phyloP scores from a whole-genome alignment of 1,140 invertebrate species.

The Andrena cerasifolii region DNA sequence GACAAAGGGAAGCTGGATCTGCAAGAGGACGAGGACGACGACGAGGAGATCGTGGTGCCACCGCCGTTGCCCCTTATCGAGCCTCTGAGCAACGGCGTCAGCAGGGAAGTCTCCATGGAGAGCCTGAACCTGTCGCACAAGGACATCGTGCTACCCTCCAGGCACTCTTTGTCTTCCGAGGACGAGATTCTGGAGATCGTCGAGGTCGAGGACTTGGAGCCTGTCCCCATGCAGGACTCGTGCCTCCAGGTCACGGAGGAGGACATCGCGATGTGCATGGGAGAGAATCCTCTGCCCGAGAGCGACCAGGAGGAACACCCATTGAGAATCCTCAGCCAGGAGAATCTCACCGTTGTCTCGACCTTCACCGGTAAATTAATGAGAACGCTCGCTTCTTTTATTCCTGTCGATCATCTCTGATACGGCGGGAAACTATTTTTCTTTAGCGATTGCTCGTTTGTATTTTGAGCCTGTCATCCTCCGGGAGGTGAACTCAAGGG shows the following conservation, averaged over 20 bases:
- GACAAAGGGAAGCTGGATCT: constrained; percentile 71
- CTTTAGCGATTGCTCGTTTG: not conserved
- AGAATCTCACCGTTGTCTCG: constrained; percentile 94
- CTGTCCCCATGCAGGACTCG: constrained; percentile 91
- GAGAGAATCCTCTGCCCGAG: constrained; percentile 89
- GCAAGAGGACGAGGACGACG: constrained; percentile 85
- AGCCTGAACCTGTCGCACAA: constrained; percentile 86
- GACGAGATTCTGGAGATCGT: constrained; percentile 92
- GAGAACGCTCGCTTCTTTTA: not conserved
- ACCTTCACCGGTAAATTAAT: constrained; percentile 87
- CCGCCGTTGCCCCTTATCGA: constrained; percentile 89
- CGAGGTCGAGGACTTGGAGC: constrained; percentile 91
- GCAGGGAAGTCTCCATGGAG: constrained; percentile 90
- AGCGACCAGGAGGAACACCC: constrained; percentile 91
- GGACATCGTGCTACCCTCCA: constrained; percentile 76
- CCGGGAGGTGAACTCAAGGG: not conserved
- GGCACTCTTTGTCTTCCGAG: constrained; percentile 80
- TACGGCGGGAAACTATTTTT: too few species aligned
- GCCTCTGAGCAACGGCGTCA: constrained; percentile 85
- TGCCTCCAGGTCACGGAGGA: constrained; percentile 95
- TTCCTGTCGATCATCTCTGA: not conserved
- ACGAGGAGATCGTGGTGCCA: constrained; percentile 89
- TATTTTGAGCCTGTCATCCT: not conserved
- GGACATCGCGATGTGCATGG: constrained; percentile 94
- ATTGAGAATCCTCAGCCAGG: constrained; percentile 92